phyloP scores from a whole-genome alignment of 1,140 invertebrate species.

The Agrypnia vestita region DNA sequence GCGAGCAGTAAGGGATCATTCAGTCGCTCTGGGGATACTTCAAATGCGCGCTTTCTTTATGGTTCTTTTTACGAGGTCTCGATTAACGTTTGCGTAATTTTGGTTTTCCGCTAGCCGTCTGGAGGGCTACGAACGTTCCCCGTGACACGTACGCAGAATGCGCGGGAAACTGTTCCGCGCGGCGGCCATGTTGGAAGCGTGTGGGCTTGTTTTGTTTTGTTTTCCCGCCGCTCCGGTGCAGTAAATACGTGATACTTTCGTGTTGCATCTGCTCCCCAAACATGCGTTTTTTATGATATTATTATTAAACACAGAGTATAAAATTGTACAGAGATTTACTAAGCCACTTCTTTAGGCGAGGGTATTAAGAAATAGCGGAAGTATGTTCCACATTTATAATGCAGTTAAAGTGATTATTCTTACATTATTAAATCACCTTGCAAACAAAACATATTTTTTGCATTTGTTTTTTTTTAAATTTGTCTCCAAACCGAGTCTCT shows the following conservation, averaged over 20 bases:
- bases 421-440: too few relatives aligned
- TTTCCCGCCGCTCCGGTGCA: neutral
- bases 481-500: too few relatives aligned
- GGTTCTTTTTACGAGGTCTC: neutral
- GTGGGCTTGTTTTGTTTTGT: conserved; percentile 16
- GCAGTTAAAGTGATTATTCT: too few relatives aligned
- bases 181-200: conserved; percentile 36
- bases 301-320: too few relatives aligned
- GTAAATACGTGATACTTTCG: neutral
- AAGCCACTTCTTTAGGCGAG: too few relatives aligned
- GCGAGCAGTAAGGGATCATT: neutral
- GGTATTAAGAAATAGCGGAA: too few relatives aligned
- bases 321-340: too few relatives aligned
- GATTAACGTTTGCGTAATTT: neutral
- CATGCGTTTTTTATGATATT: too few relatives aligned
- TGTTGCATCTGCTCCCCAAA: neutral
- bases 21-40: neutral
- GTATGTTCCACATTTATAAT: too few relatives aligned
- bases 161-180: conserved; percentile 29
- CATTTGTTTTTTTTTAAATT: too few relatives aligned
- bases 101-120: neutral
- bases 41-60: neutral
- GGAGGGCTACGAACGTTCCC: conserved; percentile 18
- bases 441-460: too few relatives aligned
- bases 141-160: conserved; percentile 37